These are phyloP conservation scores for Alfaro cultratus DNA, from an alignment of 2,797 vertebrate species.

Conservation along the genomic window DNA sequence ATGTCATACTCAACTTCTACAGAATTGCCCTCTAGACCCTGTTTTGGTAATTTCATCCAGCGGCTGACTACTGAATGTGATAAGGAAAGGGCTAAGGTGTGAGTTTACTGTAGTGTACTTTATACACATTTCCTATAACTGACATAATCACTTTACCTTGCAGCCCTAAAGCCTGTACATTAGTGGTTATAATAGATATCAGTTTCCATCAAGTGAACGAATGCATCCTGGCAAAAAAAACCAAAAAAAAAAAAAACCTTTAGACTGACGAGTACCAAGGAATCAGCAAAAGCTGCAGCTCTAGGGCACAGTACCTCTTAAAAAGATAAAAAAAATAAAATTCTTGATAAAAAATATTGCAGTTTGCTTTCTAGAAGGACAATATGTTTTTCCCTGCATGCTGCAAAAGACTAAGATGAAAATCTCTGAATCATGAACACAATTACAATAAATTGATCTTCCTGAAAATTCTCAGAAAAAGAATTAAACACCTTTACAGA, in stretches of 20 bases:
- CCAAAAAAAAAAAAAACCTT: conserved; percentile 11
- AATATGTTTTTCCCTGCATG: not conserved
- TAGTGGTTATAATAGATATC: conserved; percentile 57
- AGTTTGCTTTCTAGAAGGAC: conserved; percentile 7
- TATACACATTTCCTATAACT: conserved; percentile 29
- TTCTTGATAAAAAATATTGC: conserved; percentile 23
- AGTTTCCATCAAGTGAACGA: conserved; percentile 45
- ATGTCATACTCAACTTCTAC: conserved; percentile 1
- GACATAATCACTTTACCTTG: conserved; percentile 33
- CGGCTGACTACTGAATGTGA: not conserved
- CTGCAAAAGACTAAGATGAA: conserved; percentile 8
- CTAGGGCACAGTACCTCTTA: not conserved
- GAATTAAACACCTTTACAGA: not conserved
- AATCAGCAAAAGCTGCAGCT: conserved; percentile 15
- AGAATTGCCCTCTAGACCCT: conserved; percentile 21
- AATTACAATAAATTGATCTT: not conserved
- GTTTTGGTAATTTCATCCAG: conserved; percentile 11
- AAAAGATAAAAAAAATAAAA: conserved; percentile 5
- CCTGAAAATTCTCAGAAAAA: not conserved
- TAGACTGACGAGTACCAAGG: conserved; percentile 24
- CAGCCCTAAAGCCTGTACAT: conserved; percentile 33
- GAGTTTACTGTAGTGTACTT: conserved; percentile 26
- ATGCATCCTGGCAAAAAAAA: conserved; percentile 51
- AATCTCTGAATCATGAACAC: not conserved
- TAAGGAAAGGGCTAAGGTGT: conserved; percentile 22